Percentiles rank a stretch among this genome's conserved stretches.
Conservation (phyloP, 2,113 vertebrate species). For the Gobiocypris rarus region DNA sequence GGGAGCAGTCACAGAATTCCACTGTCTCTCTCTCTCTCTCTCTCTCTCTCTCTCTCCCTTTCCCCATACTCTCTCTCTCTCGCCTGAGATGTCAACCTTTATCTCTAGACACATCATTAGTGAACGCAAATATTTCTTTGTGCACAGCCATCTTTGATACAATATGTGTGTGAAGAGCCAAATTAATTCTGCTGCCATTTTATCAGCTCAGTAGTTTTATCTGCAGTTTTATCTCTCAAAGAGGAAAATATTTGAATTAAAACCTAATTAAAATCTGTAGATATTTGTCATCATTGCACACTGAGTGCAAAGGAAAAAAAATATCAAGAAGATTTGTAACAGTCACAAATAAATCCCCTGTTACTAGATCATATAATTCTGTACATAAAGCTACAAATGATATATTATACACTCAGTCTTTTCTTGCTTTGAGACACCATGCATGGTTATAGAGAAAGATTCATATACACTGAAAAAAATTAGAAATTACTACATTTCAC, state of each 20-base stretch:
- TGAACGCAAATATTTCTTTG: conserved; percentile 34
- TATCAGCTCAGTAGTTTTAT: conserved; percentile 36
- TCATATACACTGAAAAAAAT: not conserved
- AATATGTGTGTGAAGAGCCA: conserved; percentile 13
- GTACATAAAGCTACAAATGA: not conserved
- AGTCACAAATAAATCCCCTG: not conserved
- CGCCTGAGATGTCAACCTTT: too few relatives aligned
- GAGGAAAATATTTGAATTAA: conserved; percentile 22
- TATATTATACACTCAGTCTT: not conserved
- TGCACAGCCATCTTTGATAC: conserved; percentile 16
- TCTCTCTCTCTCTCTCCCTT: conserved; percentile 9
- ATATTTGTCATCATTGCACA: conserved; percentile 38
- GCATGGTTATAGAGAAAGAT: not conserved
- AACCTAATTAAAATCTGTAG: conserved; percentile 41
- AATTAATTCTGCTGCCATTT: conserved; percentile 33
- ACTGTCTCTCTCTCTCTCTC: conserved; percentile 31
- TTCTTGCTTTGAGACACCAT: not conserved
- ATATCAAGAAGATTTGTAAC: not conserved
- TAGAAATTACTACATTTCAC: too few relatives aligned
- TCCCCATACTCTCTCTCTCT: not conserved
- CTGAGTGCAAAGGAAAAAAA: not conserved
- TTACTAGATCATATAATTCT: not conserved
- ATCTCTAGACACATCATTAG: conserved; percentile 36
- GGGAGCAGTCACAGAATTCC: conserved; percentile 46
- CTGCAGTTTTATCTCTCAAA: conserved; percentile 21